These are phyloP conservation scores for Oscarella lobularis DNA, from an alignment of 37 sponge, comb jelly and placozoan genomes.

Conservation along the genomic window DNA sequence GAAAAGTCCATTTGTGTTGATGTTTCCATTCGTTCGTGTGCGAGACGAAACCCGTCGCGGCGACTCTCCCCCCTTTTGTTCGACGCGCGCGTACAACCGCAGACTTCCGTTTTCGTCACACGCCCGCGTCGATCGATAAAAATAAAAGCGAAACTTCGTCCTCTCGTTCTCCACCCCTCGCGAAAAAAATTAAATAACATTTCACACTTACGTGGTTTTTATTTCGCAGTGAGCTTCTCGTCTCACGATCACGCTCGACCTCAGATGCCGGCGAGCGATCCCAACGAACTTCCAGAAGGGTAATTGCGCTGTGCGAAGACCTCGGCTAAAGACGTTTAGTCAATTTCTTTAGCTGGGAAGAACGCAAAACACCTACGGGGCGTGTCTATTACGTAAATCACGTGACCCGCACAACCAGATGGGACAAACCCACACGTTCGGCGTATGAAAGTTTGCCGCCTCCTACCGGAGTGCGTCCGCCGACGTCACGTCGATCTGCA, in stretches of 20 bases:
- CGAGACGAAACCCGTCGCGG: too few species aligned
- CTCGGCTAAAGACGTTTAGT: background rate
- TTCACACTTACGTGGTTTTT: too few species aligned
- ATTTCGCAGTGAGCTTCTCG: conserved; percentile 51
- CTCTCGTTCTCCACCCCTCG: too few species aligned
- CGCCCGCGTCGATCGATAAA: too few species aligned
- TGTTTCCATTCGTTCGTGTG: too few species aligned
- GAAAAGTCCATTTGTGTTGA: too few species aligned
- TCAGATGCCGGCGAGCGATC: conserved; percentile 5
- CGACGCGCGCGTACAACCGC: too few species aligned
- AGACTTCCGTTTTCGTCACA: too few species aligned
- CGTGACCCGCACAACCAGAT: conserved; percentile 13
- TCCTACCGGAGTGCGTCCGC: background rate
- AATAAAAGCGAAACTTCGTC: too few species aligned
- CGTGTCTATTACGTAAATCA: conserved; percentile 41
- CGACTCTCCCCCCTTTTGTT: too few species aligned
- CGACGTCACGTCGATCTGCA: background rate
- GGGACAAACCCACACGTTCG: conserved; percentile 36
- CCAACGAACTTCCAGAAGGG: conserved; percentile 86
- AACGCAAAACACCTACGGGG: conserved; percentile 26
- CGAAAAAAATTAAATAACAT: too few species aligned
- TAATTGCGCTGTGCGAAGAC: conserved; percentile 17
- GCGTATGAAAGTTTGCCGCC: background rate
- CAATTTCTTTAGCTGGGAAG: conserved; percentile 47
- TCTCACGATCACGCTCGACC: conserved; percentile 31